Base-by-base conservation (phyloP, 1,140 invertebrate genomes). In the Drosophila virilis region DNA sequence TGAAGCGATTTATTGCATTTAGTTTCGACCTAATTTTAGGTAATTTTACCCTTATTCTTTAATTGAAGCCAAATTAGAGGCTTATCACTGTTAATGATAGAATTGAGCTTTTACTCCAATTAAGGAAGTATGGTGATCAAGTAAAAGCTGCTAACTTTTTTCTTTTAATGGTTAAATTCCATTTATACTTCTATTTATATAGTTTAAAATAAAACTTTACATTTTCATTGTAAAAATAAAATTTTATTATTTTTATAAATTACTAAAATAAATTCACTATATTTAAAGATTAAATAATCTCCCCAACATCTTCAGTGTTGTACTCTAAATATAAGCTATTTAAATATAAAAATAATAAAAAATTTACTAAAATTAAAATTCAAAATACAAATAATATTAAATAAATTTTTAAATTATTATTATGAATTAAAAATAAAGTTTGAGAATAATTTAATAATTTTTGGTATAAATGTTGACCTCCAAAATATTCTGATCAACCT, bases 271-370 rank as follows among this genome's bases (percentile, higher is more conserved):
- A 82, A 70, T 81, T 78, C 77, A 74, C 12, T 77, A 79, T 78
- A 81, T 72, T 69, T 57, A 90, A 91, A 91, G 70, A 80, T 82
- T 79, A 77, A 75, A 33, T 72, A 76, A 92, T 91, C 92, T 90
- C 92, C 92, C 82, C 93, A 93, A 94, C 93, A 94, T 93, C 93
- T 94, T 94, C 94, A 94, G 92, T 93, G 93, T 93, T 91, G 93
- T 81, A 86, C 93, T 94, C 93, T 94, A 91, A 70, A 57, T 79
- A 92, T 94, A 94, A 94, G 94, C 93, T 94, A 94, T 93, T 92
- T 93, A 92, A 93, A 91, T 93, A 88, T 48, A 82, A 89, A 91
- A 86, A 90, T 85, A 83, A 80, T 77, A 89, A 85, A 90, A 90
- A 91, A 81, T 74, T 91, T 77, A 83, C 76, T 75, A 92, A 91